Conservation (phyloP, 64 coral and sea anemone species). For the Pachyseris speciosa region DNA sequence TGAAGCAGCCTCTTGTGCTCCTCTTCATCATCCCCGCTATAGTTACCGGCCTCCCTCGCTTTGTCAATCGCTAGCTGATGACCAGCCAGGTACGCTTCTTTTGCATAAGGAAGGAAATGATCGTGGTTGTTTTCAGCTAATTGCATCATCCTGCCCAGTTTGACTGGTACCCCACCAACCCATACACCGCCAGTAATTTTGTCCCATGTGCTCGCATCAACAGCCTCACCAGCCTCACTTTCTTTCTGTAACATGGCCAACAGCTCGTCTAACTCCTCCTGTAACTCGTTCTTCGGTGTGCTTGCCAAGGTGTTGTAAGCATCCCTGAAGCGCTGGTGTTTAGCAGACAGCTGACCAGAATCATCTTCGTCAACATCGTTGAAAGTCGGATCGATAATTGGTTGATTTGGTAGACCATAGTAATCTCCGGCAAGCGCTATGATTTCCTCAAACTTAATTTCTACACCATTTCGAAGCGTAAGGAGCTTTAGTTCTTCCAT, state of each 20-base stretch:
- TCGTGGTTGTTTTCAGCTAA: conserved; percentile 21
- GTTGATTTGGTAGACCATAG: too few species aligned
- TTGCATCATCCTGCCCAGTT: neutral
- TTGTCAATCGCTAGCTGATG: neutral
- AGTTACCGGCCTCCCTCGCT: neutral
- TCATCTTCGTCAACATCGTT: too few species aligned
- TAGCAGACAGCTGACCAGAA: too few species aligned
- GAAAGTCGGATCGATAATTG: too few species aligned
- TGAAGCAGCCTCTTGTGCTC: neutral
- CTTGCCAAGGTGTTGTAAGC: neutral
- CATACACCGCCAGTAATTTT: conserved; percentile 23
- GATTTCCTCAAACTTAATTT: too few species aligned
- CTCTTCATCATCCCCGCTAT: neutral
- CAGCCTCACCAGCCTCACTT: neutral
- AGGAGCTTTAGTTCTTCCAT: too few species aligned
- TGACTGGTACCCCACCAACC: neutral
- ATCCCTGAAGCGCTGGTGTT: neutral
- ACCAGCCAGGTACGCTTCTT: conserved; percentile 5
- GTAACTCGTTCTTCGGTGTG: neutral
- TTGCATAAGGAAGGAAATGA: conserved; percentile 35
- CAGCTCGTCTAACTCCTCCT: neutral
- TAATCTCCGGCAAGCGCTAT: too few species aligned
- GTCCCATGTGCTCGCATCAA: neutral
- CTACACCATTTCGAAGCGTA: too few species aligned
- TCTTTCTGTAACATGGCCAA: neutral